These are phyloP conservation scores for Meleagris gallopavo DNA, from an alignment of 2,113 vertebrate species.

Conservation along the genomic window DNA sequence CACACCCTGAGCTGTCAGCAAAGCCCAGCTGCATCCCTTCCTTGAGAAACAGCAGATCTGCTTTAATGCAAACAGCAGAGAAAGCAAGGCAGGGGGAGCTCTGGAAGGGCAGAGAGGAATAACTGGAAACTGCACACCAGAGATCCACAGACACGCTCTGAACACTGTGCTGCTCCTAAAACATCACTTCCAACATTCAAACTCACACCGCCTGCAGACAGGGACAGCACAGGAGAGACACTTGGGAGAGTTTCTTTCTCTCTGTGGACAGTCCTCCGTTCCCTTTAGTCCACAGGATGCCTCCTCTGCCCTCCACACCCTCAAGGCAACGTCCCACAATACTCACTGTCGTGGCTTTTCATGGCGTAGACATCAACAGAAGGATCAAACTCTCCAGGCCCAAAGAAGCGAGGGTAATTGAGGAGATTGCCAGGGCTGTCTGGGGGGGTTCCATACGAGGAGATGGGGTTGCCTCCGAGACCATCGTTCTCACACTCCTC, in stretches of 20 bases:
- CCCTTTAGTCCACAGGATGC: background rate
- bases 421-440: slow-evolving; percentile 93
- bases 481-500: slow-evolving; percentile 93
- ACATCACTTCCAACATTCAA: background rate
- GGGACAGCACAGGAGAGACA: background rate
- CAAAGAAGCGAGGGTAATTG: slow-evolving; percentile 91
- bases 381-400: slow-evolving; percentile 92
- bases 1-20: background rate
- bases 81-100: background rate
- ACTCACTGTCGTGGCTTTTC: slow-evolving; percentile 93
- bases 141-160: background rate
- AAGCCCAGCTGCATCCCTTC: background rate
- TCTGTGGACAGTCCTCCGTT: background rate
- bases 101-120: background rate
- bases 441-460: slow-evolving; percentile 90
- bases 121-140: background rate
- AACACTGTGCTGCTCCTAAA: background rate
- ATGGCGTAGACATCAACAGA: slow-evolving; percentile 94
- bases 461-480: slow-evolving; percentile 82
- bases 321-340: background rate
- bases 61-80: background rate
- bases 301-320: background rate
- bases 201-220: background rate
- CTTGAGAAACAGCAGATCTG: background rate
- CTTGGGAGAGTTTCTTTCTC: background rate